Evolutionary conservation across 2,113 vertebrate species (phyloP).

Genomic region (Mirza zaza): DNA sequence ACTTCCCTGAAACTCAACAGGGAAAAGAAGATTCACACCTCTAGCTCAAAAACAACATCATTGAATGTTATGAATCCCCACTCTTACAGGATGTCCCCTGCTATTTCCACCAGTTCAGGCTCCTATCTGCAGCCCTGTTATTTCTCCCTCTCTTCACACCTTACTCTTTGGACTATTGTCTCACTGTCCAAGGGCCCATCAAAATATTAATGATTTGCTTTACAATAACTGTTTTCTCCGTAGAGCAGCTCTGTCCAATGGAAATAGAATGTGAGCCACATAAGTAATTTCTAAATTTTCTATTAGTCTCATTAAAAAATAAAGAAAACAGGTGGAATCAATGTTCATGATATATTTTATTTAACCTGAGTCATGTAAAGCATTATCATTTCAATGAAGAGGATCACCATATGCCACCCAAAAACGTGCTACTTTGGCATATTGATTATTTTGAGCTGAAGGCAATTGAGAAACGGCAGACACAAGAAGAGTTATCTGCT

Average conservation of each 20-base stretch:
- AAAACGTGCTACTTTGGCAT: neutral
- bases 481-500: neutral
- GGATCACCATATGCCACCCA: neutral
- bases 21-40: neutral
- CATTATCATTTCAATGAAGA: too few relatives aligned
- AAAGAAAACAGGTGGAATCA: neutral
- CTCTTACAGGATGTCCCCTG: neutral
- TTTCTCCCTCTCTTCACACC: neutral
- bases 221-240: neutral
- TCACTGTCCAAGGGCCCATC: neutral
- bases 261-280: neutral
- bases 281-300: neutral
- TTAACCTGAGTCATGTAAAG: neutral
- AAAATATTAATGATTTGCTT: neutral
- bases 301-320: neutral
- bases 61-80: neutral
- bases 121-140: accelerated
- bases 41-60: neutral
- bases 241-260: neutral
- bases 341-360: neutral
- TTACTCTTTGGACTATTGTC: neutral
- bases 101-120: neutral
- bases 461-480: neutral
- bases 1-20: neutral
- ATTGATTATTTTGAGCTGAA: neutral